These are phyloP conservation scores for Drosophila repletoides DNA, from an alignment of 1,140 invertebrate species.

Conservation along the genomic window DNA sequence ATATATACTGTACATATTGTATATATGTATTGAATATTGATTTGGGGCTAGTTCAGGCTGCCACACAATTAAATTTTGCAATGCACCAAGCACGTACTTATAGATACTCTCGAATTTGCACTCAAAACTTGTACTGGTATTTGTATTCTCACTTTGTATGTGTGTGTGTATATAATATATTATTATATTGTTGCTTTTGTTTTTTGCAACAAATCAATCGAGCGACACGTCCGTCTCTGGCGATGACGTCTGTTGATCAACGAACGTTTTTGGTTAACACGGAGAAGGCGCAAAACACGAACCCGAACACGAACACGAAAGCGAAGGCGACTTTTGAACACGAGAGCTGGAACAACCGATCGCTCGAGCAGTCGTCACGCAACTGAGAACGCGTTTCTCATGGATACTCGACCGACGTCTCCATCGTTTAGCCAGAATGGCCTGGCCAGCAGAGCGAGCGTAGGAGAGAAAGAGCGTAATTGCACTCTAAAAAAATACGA, in stretches of 20 bases:
- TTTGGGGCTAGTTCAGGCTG: constrained; percentile 19
- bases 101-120: constrained; percentile 46
- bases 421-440: neutral
- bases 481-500: constrained; percentile 9
- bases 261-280: constrained; percentile 24
- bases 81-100: constrained; percentile 64
- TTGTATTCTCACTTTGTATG: constrained; percentile 32
- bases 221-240: constrained; percentile 63
- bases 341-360: constrained; percentile 31
- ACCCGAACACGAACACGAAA: constrained; percentile 18
- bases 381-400: constrained; percentile 23
- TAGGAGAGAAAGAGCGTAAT: neutral
- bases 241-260: constrained; percentile 70
- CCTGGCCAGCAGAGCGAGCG: neutral
- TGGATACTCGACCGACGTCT: too few species aligned
- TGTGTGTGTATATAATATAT: constrained; percentile 3
- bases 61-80: constrained; percentile 15
- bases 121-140: constrained; percentile 17
- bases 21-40: constrained; percentile 22
- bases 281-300: too few species aligned
- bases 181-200: constrained; percentile 7
- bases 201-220: constrained; percentile 62
- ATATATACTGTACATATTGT: constrained; percentile 5
- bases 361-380: constrained; percentile 27
- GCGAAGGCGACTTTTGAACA: neutral